These are phyloP conservation scores for Scaptomyza caliginosa DNA, from an alignment of 2,888 invertebrate species.

Conservation along the genomic window DNA sequence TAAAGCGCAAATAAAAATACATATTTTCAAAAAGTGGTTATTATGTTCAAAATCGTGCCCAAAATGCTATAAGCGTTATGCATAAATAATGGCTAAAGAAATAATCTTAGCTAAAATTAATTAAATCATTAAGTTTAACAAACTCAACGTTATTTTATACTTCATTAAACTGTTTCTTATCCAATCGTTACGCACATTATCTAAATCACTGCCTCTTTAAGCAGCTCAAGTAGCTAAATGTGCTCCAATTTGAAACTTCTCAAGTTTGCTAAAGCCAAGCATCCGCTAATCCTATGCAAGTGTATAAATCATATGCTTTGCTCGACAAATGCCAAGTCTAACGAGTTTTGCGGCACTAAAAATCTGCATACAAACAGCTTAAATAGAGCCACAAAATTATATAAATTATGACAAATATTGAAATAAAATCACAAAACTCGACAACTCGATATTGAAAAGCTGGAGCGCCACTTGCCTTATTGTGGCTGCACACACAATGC, in stretches of 20 bases:
- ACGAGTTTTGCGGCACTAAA: conserved; percentile 40
- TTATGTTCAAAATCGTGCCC: neutral
- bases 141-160: neutral
- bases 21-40: neutral
- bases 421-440: conserved; percentile 42
- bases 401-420: conserved; percentile 72
- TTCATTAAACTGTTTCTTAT: neutral
- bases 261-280: conserved; percentile 15
- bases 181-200: conserved; percentile 7
- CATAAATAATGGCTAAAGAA: neutral
- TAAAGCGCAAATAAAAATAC: neutral
- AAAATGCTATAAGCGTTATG: neutral
- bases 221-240: conserved; percentile 13
- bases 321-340: conserved; percentile 39
- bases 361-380: conserved; percentile 34
- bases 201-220: conserved; percentile 16
- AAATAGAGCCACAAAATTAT: conserved; percentile 66
- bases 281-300: conserved; percentile 29
- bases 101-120: neutral
- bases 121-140: neutral
- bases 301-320: conserved; percentile 32
- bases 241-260: conserved; percentile 31
- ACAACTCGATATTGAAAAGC: conserved; percentile 20
- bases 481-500: conserved; percentile 45
- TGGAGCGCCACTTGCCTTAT: conserved; percentile 44